A percentile compares a stretch with the other conserved stretches of the same genome.
These are phyloP conservation scores for Brachionus asplanchnoidis DNA, from an alignment of 1,140 invertebrate species.

Conservation along the genomic window DNA sequence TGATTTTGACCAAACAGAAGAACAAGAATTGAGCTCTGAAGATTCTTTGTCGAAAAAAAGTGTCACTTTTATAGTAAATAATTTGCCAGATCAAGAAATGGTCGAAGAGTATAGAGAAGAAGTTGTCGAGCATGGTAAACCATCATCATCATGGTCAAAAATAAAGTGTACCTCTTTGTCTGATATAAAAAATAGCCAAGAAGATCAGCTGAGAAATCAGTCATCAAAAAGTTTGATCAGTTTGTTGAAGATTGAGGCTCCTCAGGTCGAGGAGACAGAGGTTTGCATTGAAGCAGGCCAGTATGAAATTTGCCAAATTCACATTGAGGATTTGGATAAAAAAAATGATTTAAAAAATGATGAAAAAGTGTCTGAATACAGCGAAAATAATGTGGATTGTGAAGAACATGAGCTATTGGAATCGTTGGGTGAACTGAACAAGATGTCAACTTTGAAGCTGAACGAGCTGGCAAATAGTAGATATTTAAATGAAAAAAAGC, in stretches of 20 bases:
- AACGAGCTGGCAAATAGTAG: background rate
- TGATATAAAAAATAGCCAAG: background rate
- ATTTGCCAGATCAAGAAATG: background rate
- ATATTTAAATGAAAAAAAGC: slow-evolving; percentile 1
- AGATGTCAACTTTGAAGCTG: background rate
- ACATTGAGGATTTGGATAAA: background rate
- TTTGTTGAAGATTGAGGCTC: slow-evolving; percentile 2
- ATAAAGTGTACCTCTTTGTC: slow-evolving; percentile 5
- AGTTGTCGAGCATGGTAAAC: background rate
- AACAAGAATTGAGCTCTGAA: background rate
- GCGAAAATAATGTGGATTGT: background rate
- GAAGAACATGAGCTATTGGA: background rate
- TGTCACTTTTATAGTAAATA: background rate
- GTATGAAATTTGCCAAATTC: background rate
- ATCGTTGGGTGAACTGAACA: background rate
- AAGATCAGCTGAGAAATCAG: background rate
- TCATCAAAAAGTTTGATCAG: slow-evolving; percentile 9
- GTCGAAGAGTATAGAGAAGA: background rate
- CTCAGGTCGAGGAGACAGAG: background rate
- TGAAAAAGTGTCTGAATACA: background rate
- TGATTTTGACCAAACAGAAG: background rate
- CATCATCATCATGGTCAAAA: background rate
- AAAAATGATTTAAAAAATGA: background rate
- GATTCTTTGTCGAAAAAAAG: background rate
- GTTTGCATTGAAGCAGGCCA: background rate